A percentile compares a stretch with the other conserved stretches of the same genome.
Evolutionary conservation across 2,113 vertebrate genomes (phyloP).

Genomic region (Piaya cayana): DNA sequence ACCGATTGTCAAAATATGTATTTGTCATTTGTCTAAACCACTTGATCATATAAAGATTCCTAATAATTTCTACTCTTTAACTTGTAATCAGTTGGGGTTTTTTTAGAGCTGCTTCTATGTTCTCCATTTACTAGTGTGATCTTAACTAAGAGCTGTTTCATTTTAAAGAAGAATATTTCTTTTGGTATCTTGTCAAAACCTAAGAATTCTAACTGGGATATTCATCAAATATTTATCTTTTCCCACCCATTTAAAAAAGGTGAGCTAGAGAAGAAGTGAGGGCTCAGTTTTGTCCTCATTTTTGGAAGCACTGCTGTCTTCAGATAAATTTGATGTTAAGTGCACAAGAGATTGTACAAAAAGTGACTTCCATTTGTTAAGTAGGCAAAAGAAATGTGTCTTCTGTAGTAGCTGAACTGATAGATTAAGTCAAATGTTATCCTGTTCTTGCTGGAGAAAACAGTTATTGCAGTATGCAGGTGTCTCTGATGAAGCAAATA

Average conservation of each 20-base stretch:
- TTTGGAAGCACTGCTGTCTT: neutral
- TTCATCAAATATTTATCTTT: neutral
- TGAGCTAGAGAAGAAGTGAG: neutral
- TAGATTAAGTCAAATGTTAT: neutral
- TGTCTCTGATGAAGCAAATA: neutral
- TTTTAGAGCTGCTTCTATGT: neutral
- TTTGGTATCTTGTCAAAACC: neutral
- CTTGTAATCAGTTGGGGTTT: neutral
- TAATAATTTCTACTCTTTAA: neutral
- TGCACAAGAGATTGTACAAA: neutral
- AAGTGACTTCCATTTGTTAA: neutral
- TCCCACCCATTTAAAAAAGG: neutral
- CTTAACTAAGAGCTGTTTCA: neutral
- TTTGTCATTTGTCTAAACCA: neutral
- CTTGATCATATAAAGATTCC: neutral
- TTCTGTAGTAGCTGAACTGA: neutral
- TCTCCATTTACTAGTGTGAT: neutral
- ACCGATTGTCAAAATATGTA: neutral
- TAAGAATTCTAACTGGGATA: neutral
- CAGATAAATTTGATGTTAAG: neutral
- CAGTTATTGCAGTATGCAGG: neutral
- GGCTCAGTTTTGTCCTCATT: neutral
- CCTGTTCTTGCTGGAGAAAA: neutral
- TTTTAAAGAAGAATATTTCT: neutral
- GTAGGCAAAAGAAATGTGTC: neutral